phyloP scores from a whole-genome alignment of 2,797 vertebrate genomes.

The Phataginus tricuspis region DNA sequence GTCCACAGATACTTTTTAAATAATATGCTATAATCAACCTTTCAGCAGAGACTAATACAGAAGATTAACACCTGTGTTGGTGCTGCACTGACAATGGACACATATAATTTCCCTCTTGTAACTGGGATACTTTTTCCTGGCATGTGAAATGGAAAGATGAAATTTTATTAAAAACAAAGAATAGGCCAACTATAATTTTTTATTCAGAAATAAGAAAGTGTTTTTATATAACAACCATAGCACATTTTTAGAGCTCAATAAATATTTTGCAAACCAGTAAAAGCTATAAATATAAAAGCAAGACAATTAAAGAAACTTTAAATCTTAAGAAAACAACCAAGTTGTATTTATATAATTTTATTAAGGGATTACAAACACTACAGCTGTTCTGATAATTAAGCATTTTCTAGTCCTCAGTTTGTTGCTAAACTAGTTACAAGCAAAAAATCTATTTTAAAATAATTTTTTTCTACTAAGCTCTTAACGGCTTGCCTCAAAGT shows the following conservation, averaged over 20 bases:
- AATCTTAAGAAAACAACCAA: slow-evolving; percentile 50
- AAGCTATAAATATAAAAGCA: slow-evolving; percentile 17
- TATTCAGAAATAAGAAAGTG: slow-evolving; percentile 36
- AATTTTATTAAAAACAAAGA: slow-evolving; percentile 60
- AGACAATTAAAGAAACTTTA: neutral
- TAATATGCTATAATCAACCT: neutral
- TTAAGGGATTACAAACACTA: slow-evolving; percentile 35
- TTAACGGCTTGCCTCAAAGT: slow-evolving; percentile 11
- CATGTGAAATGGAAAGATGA: slow-evolving; percentile 36
- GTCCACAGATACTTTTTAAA: neutral
- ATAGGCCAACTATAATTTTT: slow-evolving; percentile 13
- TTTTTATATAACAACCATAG: neutral
- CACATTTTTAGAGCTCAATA: slow-evolving; percentile 28
- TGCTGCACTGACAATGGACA: neutral
- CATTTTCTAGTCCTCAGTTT: slow-evolving; percentile 35
- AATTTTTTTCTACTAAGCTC: slow-evolving; percentile 12
- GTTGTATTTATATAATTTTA: slow-evolving; percentile 15
- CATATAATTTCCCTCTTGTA: slow-evolving; percentile 4
- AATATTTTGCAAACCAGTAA: slow-evolving; percentile 28
- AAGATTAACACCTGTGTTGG: neutral
- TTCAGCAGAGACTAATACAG: neutral
- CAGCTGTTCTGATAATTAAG: slow-evolving; percentile 38
- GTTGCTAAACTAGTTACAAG: slow-evolving; percentile 9
- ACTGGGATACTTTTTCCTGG: neutral
- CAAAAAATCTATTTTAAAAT: slow-evolving; percentile 37